Percentiles rank a stretch among this genome's conserved stretches.
phyloP scores from a whole-genome alignment of 2,888 invertebrate genomes.

The Sarcophaga subvicina region DNA sequence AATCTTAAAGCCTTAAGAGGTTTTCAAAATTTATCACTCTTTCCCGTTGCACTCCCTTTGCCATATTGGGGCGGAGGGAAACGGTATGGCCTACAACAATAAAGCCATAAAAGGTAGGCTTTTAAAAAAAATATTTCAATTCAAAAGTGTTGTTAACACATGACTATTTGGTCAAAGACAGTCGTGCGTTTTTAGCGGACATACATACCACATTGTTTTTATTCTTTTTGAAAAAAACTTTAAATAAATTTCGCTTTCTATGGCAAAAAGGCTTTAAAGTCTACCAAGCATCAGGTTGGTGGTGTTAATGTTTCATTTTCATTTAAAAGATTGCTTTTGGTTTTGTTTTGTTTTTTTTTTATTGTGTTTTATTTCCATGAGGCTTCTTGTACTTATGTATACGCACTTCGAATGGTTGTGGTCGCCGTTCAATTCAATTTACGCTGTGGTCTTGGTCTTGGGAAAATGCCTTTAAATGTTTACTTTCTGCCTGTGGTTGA shows the following conservation, averaged over 20 bases:
- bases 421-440: conserved; percentile 12
- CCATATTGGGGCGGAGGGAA: no score
- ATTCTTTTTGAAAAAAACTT: not conserved
- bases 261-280: not conserved
- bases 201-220: not conserved
- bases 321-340: not conserved
- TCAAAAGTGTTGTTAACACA: conserved; percentile 39
- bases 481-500: conserved; percentile 53
- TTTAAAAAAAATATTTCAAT: not conserved
- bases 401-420: not conserved
- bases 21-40: conserved; percentile 43
- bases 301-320: conserved; percentile 39
- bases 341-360: not conserved
- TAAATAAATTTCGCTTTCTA: conserved; percentile 36
- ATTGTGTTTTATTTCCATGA: conserved; percentile 9
- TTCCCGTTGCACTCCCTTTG: not conserved
- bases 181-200: not conserved
- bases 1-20: conserved; percentile 22
- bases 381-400: not conserved
- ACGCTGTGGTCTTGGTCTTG: conserved; percentile 61
- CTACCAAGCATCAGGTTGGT: not conserved
- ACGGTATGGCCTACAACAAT: conserved; percentile 14
- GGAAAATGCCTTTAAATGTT: conserved; percentile 63
- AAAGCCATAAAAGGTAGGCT: conserved; percentile 37
- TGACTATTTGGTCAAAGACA: not conserved